phyloP scores from a whole-genome alignment of 2,113 vertebrate genomes.

The Tapirus terrestris region DNA sequence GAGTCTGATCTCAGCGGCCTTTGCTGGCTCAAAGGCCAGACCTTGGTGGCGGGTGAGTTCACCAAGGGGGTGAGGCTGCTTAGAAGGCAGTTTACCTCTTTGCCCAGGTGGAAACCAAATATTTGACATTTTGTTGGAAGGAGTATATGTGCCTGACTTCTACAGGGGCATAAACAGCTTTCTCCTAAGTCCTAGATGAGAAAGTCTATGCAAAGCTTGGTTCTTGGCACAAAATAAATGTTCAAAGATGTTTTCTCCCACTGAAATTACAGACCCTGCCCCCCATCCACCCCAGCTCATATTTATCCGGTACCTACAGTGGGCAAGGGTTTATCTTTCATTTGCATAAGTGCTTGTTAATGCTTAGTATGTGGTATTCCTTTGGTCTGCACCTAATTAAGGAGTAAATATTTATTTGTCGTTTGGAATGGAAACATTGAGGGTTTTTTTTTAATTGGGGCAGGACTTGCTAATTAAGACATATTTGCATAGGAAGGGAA shows the following conservation, averaged over 20 bases:
- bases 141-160: not conserved
- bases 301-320: not conserved
- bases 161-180: not conserved
- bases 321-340: not conserved
- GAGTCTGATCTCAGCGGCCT: not conserved
- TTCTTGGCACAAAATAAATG: not conserved
- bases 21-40: not conserved
- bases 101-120: not conserved
- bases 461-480: conserved; percentile 37
- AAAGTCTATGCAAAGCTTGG: not conserved
- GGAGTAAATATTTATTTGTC: conserved; percentile 36
- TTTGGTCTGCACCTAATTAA: conserved; percentile 17
- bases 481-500: not conserved
- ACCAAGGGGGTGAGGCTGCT: not conserved
- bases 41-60: not conserved
- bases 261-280: not conserved
- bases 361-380: not conserved
- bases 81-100: not conserved
- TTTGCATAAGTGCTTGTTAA: not conserved
- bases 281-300: not conserved
- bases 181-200: not conserved
- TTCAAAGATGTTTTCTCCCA: not conserved
- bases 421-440: not conserved
- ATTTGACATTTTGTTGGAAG: not conserved
- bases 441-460: not conserved